Conservation (phyloP, 2,797 vertebrate species). For the Furcifer pardalis region DNA sequence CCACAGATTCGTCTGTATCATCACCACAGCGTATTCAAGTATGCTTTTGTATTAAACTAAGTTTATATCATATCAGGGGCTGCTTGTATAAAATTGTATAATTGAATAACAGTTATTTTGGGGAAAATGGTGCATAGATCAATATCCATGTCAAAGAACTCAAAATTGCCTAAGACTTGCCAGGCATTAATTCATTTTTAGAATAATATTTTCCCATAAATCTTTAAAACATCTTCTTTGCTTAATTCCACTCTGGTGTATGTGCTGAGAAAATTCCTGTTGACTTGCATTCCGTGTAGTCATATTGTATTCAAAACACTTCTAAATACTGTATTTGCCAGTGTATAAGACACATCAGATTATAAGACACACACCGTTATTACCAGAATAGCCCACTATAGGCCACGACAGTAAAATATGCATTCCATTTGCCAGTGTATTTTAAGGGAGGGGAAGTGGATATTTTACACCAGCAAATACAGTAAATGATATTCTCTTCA, state of each 20-base stretch:
- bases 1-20: constrained; percentile 85
- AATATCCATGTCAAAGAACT: background rate
- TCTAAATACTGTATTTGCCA: too few relatives aligned
- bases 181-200: background rate
- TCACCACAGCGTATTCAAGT: constrained; percentile 95
- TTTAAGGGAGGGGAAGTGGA: too few relatives aligned
- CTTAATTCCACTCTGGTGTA: background rate
- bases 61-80: background rate
- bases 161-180: background rate
- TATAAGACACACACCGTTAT: too few relatives aligned
- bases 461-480: too few relatives aligned
- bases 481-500: constrained; percentile 8
- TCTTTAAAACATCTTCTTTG: background rate
- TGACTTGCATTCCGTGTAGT: background rate
- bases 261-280: background rate
- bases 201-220: constrained; percentile 3
- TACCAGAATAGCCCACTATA: too few relatives aligned
- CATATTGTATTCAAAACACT: background rate
- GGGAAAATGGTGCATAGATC: too few relatives aligned
- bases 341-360: too few relatives aligned
- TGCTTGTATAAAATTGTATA: too few relatives aligned
- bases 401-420: too few relatives aligned
- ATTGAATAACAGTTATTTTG: background rate
- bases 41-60: constrained; percentile 26
- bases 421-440: too few relatives aligned